Base-by-base conservation (phyloP, 1,140 invertebrate species). In the Bicyclus anynana region DNA sequence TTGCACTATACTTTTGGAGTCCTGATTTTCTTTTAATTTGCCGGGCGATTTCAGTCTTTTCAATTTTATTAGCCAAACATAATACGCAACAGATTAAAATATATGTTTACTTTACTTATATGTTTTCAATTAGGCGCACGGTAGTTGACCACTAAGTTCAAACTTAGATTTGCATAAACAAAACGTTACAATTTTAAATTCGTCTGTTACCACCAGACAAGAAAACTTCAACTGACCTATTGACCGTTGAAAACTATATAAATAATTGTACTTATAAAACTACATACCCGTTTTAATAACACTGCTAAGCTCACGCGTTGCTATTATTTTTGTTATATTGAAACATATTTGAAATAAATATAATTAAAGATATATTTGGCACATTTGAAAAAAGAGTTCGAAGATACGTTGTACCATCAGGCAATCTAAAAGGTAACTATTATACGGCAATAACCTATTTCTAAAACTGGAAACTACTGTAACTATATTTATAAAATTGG, bases 211-310 rank as follows among this genome's bases (percentile, higher is more conserved):
- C n/a, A n/a, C n/a, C n/a, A 12, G 7, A 6, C 10, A 12, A 7
- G 10, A 12, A 12, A 33, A 33, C n/a, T n/a, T n/a, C n/a, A n/a
- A n/a, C n/a, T n/a, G n/a, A n/a, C 10, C 29, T 12, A 33, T 33
- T 12, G 10, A 33, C 29, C 29, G n/a, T 33, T 33, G n/a, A n/a
- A n/a, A n/a, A n/a, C n/a, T n/a, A n/a, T n/a, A n/a, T n/a, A n/a
- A n/a, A n/a, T 18, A 18, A 17, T 44, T 18, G 20, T 44, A 44
- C 40, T 12, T 44, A 44, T 20, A 44, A 44, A 14, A 10, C 10
- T 44, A 56, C 51, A 57, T 62, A 62, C 60, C 60, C 60, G 60
- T 62, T 57, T 62, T 40, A 54, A 60, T 40, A 54, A 60, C 53
- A 62, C 42, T 35, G 54, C 60, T 62, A 62, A 62, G 60, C 60